Evolutionary conservation across 2,113 vertebrate species (phyloP), one percentile per base, ranked within the genome.

Genomic region (Desmodus rotundus): DNA sequence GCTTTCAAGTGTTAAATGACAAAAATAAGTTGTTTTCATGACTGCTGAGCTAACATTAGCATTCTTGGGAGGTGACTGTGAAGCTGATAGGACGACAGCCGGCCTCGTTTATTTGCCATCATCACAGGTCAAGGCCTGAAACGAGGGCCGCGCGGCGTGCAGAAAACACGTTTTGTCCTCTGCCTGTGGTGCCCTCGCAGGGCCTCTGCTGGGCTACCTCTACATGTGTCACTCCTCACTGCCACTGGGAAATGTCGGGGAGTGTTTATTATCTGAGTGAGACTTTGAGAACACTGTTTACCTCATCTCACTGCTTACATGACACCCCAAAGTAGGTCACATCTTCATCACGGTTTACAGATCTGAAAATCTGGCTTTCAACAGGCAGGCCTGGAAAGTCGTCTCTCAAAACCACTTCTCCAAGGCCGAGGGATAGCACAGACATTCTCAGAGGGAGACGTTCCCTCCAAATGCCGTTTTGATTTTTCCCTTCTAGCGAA

Each of bases 21-120:
- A 96, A 97, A 97, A 97, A 95, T 91, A 97, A 96, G 54, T 43
- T 94, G 88, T 91, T 96, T 96, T 94, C 63, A 58, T 95, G 91
- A 92, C 83, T 95, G 85, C 83, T 76, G 58, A 83, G 96, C 54
- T 91, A 97, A 94, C 97, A 96, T 93, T 88, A 96, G 72, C 36
- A 38, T 54, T 70, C 88, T 82, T 83, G 73, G 85, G 93, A 95
- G 92, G 85, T 54, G 77, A 82, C 54, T 93, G 86, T 94, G 94
- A 97, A 96, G 47, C 47, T 43, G 82, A 87, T 84, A 50, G 73
- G 58, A 90, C 41, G n/a, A 68, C 90, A 87, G 78, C 38, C 58
- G 14, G 14, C 92, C 73, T 98, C 73, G 11, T 92, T 95, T 91
- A 94, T 91, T 95, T 77, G 28, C 61, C 56, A n/a, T 56, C 12